phyloP scores from a whole-genome alignment of 1,140 invertebrate genomes.

The Parapsyche elsis region DNA sequence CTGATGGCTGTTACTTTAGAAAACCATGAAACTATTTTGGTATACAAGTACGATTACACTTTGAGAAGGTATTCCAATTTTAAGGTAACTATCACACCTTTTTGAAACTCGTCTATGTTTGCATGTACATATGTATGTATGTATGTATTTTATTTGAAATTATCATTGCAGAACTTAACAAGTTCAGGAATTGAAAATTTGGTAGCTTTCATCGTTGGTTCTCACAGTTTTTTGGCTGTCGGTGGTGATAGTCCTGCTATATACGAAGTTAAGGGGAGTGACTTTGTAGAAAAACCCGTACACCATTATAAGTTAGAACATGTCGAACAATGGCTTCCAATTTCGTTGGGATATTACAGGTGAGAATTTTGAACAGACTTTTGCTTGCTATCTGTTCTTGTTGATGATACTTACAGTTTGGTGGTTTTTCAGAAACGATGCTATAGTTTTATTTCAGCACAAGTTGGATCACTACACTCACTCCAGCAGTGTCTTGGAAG shows the following conservation, averaged over 20 bases:
- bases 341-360: constrained; percentile 52
- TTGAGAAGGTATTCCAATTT: constrained; percentile 42
- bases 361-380: constrained; percentile 10
- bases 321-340: constrained; percentile 51
- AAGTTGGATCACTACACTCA: constrained; percentile 62
- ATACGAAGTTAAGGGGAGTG: constrained; percentile 45
- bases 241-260: constrained; percentile 48
- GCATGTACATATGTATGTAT: not conserved
- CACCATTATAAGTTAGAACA: constrained; percentile 48
- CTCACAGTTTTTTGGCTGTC: constrained; percentile 48
- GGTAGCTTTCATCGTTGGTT: constrained; percentile 44
- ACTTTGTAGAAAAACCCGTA: constrained; percentile 42
- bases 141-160: not conserved
- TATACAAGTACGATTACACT: constrained; percentile 45
- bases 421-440: constrained; percentile 61
- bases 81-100: not conserved
- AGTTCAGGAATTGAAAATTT: constrained; percentile 47
- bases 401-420: not conserved
- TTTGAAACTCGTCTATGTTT: too few species aligned
- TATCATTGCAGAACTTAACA: constrained; percentile 46
- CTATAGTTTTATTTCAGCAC: constrained; percentile 67
- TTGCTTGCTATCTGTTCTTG: not conserved
- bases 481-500: constrained; percentile 61
- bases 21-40: constrained; percentile 38
- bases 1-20: constrained; percentile 40